Evolutionary conservation across 2,888 invertebrate species (phyloP).

Genomic region (Liodrosophila aerea): DNA sequence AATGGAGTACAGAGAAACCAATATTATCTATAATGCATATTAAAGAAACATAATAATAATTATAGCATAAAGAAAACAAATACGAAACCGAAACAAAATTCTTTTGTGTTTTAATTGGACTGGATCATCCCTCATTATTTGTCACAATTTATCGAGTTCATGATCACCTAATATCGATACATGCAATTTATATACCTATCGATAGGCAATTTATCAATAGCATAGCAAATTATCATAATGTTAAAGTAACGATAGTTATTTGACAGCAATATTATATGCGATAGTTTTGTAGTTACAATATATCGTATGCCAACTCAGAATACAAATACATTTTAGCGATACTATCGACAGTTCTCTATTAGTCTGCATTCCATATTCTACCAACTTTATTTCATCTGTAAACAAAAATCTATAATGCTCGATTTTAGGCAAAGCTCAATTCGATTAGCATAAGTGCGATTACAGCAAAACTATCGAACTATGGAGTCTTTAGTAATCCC

Average conservation of each 20-base stretch:
- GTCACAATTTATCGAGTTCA: too few species aligned
- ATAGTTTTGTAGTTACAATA: too few species aligned
- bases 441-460: slow-evolving; percentile 11
- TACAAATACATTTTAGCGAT: background rate
- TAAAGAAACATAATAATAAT: slow-evolving; percentile 40
- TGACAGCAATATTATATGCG: too few species aligned
- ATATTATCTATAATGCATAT: slow-evolving; percentile 46
- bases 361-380: slow-evolving; percentile 8
- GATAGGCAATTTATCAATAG: too few species aligned
- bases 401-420: slow-evolving; percentile 5
- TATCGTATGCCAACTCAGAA: background rate
- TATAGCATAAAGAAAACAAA: slow-evolving; percentile 36
- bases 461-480: slow-evolving; percentile 38
- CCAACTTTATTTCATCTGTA: background rate
- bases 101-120: slow-evolving; percentile 63
- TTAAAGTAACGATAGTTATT: too few species aligned
- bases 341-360: background rate
- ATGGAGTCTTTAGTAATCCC: slow-evolving; percentile 38
- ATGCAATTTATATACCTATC: background rate
- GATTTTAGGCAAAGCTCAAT: slow-evolving; percentile 22
- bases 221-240: background rate
- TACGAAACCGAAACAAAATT: slow-evolving; percentile 40
- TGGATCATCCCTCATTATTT: slow-evolving; percentile 19
- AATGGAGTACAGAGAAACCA: slow-evolving; percentile 49
- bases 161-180: too few species aligned